A percentile compares a stretch with the other conserved stretches of the same genome.
These are phyloP conservation scores for Morone chrysops DNA, from an alignment of 2,113 vertebrate genomes.

Conservation along the genomic window DNA sequence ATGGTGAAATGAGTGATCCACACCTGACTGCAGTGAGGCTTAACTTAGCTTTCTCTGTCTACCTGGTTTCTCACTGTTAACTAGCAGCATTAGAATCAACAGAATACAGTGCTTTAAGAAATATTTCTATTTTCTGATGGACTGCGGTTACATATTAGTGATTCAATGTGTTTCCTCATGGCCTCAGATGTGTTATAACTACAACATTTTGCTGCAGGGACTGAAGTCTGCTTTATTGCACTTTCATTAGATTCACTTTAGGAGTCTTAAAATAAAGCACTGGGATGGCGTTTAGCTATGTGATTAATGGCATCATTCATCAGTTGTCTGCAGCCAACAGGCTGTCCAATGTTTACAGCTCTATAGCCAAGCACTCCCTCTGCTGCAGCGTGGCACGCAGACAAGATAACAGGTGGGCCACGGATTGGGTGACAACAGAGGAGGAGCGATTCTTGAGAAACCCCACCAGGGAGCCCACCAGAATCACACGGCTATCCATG, in stretches of 20 bases:
- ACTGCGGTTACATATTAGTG: not conserved
- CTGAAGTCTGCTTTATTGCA: slow-evolving; percentile 51
- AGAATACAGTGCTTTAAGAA: not conserved
- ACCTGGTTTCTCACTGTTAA: slow-evolving; percentile 1
- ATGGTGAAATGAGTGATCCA: slow-evolving; percentile 7
- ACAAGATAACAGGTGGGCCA: slow-evolving; percentile 78
- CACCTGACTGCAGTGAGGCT: slow-evolving; percentile 28
- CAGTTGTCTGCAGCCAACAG: slow-evolving; percentile 55
- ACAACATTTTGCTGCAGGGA: slow-evolving; percentile 21
- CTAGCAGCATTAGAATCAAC: slow-evolving; percentile 17
- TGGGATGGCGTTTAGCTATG: slow-evolving; percentile 45
- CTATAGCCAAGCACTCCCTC: slow-evolving; percentile 60
- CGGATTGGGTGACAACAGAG: slow-evolving; percentile 80
- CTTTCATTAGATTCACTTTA: slow-evolving; percentile 69
- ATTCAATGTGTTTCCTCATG: not conserved
- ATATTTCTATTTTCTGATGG: not conserved
- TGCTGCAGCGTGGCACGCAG: slow-evolving; percentile 58
- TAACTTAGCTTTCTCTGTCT: not conserved
- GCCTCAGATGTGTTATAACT: slow-evolving; percentile 48
- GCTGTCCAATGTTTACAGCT: slow-evolving; percentile 69
- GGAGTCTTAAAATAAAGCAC: slow-evolving; percentile 75
- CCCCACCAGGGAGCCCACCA: slow-evolving; percentile 75
- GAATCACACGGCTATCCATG: slow-evolving; percentile 69
- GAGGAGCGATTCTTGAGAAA: slow-evolving; percentile 78
- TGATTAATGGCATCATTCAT: slow-evolving; percentile 65